Evolutionary conservation across 2,888 invertebrate genomes (phyloP), one percentile per base, ranked within the genome.

Genomic region (Drosophila multiciliata): DNA sequence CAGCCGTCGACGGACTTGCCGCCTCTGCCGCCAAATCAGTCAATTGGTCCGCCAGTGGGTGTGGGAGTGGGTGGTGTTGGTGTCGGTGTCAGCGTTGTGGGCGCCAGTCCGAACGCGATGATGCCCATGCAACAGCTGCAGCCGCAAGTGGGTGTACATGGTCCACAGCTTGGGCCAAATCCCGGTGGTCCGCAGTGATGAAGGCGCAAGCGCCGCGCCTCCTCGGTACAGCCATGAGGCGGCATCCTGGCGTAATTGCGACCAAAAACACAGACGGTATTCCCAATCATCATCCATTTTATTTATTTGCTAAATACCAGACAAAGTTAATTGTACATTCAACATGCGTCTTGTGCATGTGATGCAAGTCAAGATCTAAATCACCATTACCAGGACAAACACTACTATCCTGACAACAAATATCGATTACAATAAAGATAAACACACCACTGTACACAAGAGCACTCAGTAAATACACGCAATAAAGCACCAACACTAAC

Each of bases 1-100:
- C 95, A 96, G 50, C 93, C 98, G 74, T 97, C 97, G 55, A 96
- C 96, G 36, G 97, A 97, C 91, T 95, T 95, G 65, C 95, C 96
- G 73, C 95, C 95, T 36, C 95, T 96, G 75, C 95, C 95, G 38
- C 94, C 91, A 86, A 94, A 91, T 92, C 90, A 92, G 69, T 82
- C 94, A 83, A 94, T 94, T 53, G 93, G 94, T 2, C 93, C 94
- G 17, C 94, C 94, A 1, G 64, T 70, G 0, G 78, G 77, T 3
- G 66, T 73, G 11, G 87, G 74, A 3, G 82, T 75, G 0, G 32
- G 90, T 0, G 33, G 91, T 1, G 80, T 78, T 0, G 83, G 87
- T 4, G 86, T 87, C 0, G 89, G 89, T 3, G 89, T 89, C 0
- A 88, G 92, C 15, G 91, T 90, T 17, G 92, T 92, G 3, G 94